These are phyloP conservation scores for Rhopilema esculentum DNA, from an alignment of 30 jellyfish, hydroid and myxozoan species.

Conservation along the genomic window DNA sequence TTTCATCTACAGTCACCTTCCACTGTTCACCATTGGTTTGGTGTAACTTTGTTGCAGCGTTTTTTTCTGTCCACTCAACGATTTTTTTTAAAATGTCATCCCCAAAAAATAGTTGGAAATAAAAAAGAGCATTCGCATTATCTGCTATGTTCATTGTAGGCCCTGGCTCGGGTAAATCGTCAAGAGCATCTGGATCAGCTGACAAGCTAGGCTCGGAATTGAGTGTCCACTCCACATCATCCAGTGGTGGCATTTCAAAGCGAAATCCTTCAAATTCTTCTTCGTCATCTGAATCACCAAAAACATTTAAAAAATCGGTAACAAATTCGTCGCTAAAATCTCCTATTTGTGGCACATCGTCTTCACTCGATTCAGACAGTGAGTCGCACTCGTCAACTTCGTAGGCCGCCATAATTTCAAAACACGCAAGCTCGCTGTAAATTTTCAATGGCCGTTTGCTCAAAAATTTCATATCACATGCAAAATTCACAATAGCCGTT, in stretches of 20 bases:
- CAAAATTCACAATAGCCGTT: too few relatives aligned
- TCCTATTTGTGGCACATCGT: neutral
- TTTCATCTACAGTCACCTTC: slow-evolving; percentile 45
- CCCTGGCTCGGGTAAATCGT: slow-evolving; percentile 17
- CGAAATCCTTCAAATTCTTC: slow-evolving; percentile 33
- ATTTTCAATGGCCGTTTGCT: too few relatives aligned
- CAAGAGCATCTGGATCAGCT: slow-evolving; percentile 46
- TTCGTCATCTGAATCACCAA: slow-evolving; percentile 29
- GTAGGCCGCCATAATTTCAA: slow-evolving; percentile 20
- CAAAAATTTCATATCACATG: too few relatives aligned
- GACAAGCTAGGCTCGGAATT: slow-evolving; percentile 10
- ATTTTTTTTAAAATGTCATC: slow-evolving; percentile 20
- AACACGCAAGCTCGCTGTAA: too few relatives aligned
- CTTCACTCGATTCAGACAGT: slow-evolving; percentile 13
- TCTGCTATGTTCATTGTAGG: slow-evolving; percentile 9
- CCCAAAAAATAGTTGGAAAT: slow-evolving; percentile 29
- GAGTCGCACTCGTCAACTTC: slow-evolving; percentile 12
- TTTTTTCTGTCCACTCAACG: slow-evolving; percentile 33
- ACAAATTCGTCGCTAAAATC: slow-evolving; percentile 21
- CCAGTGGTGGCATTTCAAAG: slow-evolving; percentile 34
- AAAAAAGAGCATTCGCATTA: slow-evolving; percentile 15
- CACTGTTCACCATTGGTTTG: slow-evolving; percentile 11
- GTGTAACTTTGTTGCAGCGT: slow-evolving; percentile 5
- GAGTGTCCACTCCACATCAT: slow-evolving; percentile 44
- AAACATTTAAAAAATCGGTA: slow-evolving; percentile 1